Conservation (phyloP, 2,113 vertebrate species). For the Cebidichthys violaceus region DNA sequence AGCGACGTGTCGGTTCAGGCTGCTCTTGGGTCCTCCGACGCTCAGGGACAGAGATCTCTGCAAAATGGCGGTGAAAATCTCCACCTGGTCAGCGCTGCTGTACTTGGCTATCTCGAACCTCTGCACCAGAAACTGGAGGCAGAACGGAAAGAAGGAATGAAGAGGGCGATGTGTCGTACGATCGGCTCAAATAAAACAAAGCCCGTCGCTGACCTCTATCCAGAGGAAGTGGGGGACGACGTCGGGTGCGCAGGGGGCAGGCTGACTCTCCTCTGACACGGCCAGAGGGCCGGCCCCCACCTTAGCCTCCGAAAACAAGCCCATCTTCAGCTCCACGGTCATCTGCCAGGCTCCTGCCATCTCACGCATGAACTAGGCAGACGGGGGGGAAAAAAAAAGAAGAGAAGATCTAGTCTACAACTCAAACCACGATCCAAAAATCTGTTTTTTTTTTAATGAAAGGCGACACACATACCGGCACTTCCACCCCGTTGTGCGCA, state of each 20-base stretch:
- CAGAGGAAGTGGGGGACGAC: slow-evolving; percentile 95
- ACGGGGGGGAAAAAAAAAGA: too few relatives aligned
- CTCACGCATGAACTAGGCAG: slow-evolving; percentile 93
- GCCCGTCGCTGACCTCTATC: slow-evolving; percentile 89
- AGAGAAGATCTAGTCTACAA: neutral
- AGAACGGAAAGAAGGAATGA: neutral
- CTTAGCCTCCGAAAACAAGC: slow-evolving; percentile 90
- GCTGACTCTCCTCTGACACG: slow-evolving; percentile 95
- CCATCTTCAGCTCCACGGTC: slow-evolving; percentile 94
- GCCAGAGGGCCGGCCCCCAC: slow-evolving; percentile 94
- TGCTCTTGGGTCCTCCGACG: slow-evolving; percentile 91
- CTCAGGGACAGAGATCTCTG: slow-evolving; percentile 92
- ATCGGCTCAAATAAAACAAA: neutral
- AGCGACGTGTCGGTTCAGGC: slow-evolving; percentile 92
- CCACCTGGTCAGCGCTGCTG: slow-evolving; percentile 97
- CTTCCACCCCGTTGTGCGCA: slow-evolving; percentile 93
- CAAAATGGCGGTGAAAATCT: slow-evolving; percentile 94
- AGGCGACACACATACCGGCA: slow-evolving; percentile 85
- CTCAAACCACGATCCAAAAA: neutral
- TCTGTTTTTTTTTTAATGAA: neutral
- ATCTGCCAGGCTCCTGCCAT: slow-evolving; percentile 99
- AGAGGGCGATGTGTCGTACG: neutral
- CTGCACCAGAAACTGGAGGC: slow-evolving; percentile 92
- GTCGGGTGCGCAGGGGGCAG: slow-evolving; percentile 90
- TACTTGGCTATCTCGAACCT: slow-evolving; percentile 98